Evolutionary conservation across 2,888 invertebrate genomes (phyloP), one percentile per base, ranked within the genome.

Genomic region (Metalampra italica): DNA sequence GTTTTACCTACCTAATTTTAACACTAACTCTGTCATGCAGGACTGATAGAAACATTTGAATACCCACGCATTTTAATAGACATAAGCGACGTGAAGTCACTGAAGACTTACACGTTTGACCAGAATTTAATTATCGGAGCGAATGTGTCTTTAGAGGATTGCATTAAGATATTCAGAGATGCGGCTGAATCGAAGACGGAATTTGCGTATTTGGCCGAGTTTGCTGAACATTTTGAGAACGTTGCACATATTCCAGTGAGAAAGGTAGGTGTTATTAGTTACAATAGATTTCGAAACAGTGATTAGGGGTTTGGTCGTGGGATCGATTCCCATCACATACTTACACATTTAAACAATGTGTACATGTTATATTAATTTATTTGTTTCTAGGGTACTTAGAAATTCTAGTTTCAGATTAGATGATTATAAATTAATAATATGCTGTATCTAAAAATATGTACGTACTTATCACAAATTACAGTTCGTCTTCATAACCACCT

Each of bases 181-280:
- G 71, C 74, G 3, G 73, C 82, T 0, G 60, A 60, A 5, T 68
- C 74, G 0, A 60, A 65, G 0, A 82, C 77, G 0, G 82, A 79
- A 2, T 93, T 92, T 56, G 71, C 77, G 0, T 92, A 93, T 62
- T 75, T 92, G 49, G 68, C 66, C 1, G 82, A 83, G 48, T 78
- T 93, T 53, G 91, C 86, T 3, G 80, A 90, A 49, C 93, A 93
- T 69, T 77, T 93, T 34, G 89, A 91, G 45, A 66, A 91, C 29
- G 87, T 94, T 11, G 93, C 93, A 12, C 92, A 91, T 66, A 86
- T 91, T 36, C 91, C 92, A 9, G 91, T 94, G 9, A 83, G 93
- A 68, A 93, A 92, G 78, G 92, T 92, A 62, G 71, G 78, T 67
- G 9, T 9, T 40, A 5, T 22, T 3, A 22, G 22, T 22, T 3